A percentile compares a stretch with the other conserved stretches of the same genome.
phyloP scores from a whole-genome alignment of 2,113 vertebrate species.

The Mirounga angustirostris region DNA sequence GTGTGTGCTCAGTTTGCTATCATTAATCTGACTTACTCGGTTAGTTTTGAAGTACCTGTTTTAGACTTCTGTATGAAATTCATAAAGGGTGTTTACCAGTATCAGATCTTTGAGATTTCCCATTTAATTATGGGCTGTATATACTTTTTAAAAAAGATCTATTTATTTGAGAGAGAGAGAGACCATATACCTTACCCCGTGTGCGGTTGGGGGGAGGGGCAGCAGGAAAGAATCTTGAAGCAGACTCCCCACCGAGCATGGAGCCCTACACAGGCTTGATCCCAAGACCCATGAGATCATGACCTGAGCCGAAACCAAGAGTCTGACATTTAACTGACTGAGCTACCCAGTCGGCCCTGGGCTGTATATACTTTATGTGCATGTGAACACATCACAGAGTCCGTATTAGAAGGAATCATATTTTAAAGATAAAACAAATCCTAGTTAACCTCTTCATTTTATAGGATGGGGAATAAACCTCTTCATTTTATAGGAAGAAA shows the following conservation, averaged over 20 bases:
- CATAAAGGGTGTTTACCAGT: not conserved
- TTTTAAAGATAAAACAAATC: slow-evolving; percentile 23
- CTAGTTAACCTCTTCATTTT: not conserved
- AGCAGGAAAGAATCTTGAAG: not conserved
- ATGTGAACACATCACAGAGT: not conserved
- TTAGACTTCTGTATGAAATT: not conserved
- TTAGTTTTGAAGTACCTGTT: not conserved
- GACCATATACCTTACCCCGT: not conserved
- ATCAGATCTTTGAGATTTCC: not conserved
- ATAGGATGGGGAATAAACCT: not conserved
- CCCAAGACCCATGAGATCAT: not conserved
- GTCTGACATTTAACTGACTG: not conserved
- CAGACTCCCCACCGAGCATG: not conserved
- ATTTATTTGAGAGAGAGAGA: not conserved
- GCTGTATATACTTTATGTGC: not conserved
- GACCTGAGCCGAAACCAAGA: not conserved
- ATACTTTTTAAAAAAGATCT: not conserved
- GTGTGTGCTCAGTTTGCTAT: not conserved
- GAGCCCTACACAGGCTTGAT: not conserved
- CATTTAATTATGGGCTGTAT: not conserved
- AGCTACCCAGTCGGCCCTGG: not conserved
- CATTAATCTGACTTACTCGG: not conserved
- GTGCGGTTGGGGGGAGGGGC: not conserved
- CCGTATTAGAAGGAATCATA: slow-evolving; percentile 6
- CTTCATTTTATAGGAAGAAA: slow-evolving; percentile 17